Evolutionary conservation across 2,797 vertebrate genomes (phyloP), one percentile per base, ranked within the genome.

Genomic region (Sciaenops ocellatus): DNA sequence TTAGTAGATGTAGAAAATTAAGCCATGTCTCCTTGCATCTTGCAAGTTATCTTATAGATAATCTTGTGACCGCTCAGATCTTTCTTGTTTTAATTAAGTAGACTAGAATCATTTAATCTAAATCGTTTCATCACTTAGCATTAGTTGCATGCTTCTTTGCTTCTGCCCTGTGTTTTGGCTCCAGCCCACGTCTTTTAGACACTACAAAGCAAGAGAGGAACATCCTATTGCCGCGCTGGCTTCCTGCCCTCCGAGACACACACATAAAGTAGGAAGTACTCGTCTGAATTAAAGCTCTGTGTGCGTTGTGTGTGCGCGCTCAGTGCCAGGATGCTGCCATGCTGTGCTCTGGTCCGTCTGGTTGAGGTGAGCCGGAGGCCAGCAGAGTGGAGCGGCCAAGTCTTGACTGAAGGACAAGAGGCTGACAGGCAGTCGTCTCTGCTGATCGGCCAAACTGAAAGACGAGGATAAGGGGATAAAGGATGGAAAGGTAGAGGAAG

Each of bases 211-310:
- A 18, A 82, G 75, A 2, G 63, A 87, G 76, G 86, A 86, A 88
- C 91, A 91, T 93, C 90, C 90, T 90, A 91, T 91, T 90, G 89
- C 85, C 42, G 22, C 13, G 38, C 79, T 89, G 86, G 87, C 89
- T 91, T 91, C 86, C 85, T 90, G 89, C 85, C 83, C 65, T 76
- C 52, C 0, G 50, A 71, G 56, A 59, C 56, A 80, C 75, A 81
- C 72, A 73, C 73, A 42, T 16, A 59, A 71, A 84, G 65, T 81
- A 85, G 90, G 83, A 91, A 89, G 87, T 63, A 73, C 77, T 89
- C 60, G 69, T 69, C 84, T 91, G 90, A 92, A 94, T 91, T 59
- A 73, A 89, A 88, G 90, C 86, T 86, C 69, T 93, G 84, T 90
- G 79, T 87, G 77, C 13, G 22, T 42, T 65, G 34, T 38, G 30